Conservation (phyloP, 23 tunicate species). For the Corella eumyota region DNA sequence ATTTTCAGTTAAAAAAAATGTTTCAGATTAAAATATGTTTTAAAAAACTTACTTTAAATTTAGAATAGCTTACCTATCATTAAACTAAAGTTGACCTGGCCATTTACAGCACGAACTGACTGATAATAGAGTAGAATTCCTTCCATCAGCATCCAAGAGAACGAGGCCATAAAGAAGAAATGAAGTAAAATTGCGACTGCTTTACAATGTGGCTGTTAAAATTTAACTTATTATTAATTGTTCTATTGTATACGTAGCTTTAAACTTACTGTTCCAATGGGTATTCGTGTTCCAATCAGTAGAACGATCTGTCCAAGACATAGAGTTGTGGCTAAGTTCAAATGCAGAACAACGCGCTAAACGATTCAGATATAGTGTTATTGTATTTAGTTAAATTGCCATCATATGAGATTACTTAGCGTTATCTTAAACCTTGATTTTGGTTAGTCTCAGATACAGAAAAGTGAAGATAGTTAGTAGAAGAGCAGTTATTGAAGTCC, state of each 20-base stretch:
- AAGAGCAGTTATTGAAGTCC: slow-evolving; percentile 71
- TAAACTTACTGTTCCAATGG: slow-evolving; percentile 55
- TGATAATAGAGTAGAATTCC: slow-evolving; percentile 76
- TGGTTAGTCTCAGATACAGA: slow-evolving; percentile 24
- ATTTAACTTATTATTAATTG: too few species aligned
- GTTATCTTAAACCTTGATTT: slow-evolving; percentile 51
- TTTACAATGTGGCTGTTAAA: slow-evolving; percentile 70
- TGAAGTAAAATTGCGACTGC: slow-evolving; percentile 67
- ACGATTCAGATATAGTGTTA: neutral
- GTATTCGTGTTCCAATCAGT: slow-evolving; percentile 41
- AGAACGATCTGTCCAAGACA: slow-evolving; percentile 68
- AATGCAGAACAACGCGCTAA: slow-evolving; percentile 63
- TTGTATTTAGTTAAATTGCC: too few species aligned
- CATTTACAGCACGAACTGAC: slow-evolving; percentile 64
- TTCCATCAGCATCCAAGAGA: slow-evolving; percentile 98
- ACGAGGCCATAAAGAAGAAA: slow-evolving; percentile 82
- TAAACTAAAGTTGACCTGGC: slow-evolving; percentile 46
- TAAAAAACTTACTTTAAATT: neutral
- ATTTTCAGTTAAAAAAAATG: neutral
- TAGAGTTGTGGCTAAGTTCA: slow-evolving; percentile 44
- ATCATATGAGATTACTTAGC: too few species aligned
- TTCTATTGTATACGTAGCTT: too few species aligned
- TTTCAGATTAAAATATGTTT: neutral
- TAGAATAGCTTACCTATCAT: slow-evolving; percentile 34
- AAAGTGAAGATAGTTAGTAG: slow-evolving; percentile 59